These are phyloP conservation scores for Acanthurus tractus DNA, from an alignment of 2,797 vertebrate species.

Conservation along the genomic window DNA sequence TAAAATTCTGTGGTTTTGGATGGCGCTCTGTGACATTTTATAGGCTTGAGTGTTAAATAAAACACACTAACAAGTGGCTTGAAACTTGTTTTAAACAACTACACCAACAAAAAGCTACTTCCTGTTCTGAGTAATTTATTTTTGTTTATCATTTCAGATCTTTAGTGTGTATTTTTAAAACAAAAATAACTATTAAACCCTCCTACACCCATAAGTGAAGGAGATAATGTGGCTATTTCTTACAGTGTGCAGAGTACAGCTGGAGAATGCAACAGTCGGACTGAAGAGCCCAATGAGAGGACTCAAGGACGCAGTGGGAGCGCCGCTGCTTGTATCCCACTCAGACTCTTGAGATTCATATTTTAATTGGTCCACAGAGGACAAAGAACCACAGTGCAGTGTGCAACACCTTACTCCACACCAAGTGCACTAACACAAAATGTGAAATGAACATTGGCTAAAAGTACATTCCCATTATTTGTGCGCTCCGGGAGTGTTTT, in stretches of 20 bases:
- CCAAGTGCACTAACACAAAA: conserved; percentile 52
- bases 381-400: conserved; percentile 30
- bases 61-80: too few relatives aligned
- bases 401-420: conserved; percentile 43
- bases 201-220: background rate
- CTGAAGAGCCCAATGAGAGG: conserved; percentile 54
- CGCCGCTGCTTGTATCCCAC: conserved; percentile 41
- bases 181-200: background rate
- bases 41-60: background rate
- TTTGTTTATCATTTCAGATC: background rate
- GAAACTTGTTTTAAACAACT: too few relatives aligned
- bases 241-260: background rate
- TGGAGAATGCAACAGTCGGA: conserved; percentile 11
- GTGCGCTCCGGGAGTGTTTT: conserved; percentile 55
- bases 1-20: background rate
- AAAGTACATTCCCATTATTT: conserved; percentile 60
- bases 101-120: background rate
- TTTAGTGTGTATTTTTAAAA: background rate
- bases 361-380: conserved; percentile 79
- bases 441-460: conserved; percentile 46
- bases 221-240: conserved; percentile 1
- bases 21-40: too few relatives aligned
- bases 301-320: conserved; percentile 50
- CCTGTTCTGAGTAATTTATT: background rate
- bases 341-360: conserved; percentile 70